Percentiles rank a stretch among this genome's conserved stretches.
These are phyloP conservation scores for Tympanoctomys barrerae DNA, from an alignment of 2,797 vertebrate genomes.

Conservation along the genomic window DNA sequence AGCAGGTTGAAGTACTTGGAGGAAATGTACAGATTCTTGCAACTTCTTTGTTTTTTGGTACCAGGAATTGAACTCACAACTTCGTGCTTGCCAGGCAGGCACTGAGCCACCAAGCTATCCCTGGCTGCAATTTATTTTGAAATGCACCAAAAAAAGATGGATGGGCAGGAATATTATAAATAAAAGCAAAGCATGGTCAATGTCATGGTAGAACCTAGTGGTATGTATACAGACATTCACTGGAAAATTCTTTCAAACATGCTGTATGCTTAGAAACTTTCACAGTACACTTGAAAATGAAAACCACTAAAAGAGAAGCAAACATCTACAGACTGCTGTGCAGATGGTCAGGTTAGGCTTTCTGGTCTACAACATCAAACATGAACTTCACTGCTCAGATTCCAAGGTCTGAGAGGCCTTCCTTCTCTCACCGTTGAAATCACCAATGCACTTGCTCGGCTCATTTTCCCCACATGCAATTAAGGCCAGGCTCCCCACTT, in stretches of 20 bases:
- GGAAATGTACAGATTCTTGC: background rate
- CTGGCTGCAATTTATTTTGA: background rate
- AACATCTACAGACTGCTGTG: background rate
- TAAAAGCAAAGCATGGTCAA: background rate
- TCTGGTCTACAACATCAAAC: background rate
- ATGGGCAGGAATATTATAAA: background rate
- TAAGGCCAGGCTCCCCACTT: background rate
- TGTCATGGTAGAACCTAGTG: background rate
- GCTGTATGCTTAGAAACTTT: background rate
- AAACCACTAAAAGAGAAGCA: background rate
- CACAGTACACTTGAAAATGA: background rate
- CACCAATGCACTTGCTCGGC: background rate
- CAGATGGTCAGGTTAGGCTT: background rate
- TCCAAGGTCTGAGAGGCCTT: background rate
- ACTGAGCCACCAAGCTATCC: no score
- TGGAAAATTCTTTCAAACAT: background rate
- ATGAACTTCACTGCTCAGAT: background rate
- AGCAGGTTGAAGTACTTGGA: background rate
- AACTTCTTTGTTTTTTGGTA: background rate
- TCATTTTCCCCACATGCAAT: background rate
- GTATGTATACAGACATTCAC: background rate
- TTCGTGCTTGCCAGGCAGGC: no score
- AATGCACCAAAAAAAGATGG: background rate
- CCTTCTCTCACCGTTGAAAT: background rate
- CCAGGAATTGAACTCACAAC: no score